Evolutionary conservation across 1,140 invertebrate genomes (phyloP), one percentile per base, ranked within the genome.

Genomic region (Ectropis grisescens): DNA sequence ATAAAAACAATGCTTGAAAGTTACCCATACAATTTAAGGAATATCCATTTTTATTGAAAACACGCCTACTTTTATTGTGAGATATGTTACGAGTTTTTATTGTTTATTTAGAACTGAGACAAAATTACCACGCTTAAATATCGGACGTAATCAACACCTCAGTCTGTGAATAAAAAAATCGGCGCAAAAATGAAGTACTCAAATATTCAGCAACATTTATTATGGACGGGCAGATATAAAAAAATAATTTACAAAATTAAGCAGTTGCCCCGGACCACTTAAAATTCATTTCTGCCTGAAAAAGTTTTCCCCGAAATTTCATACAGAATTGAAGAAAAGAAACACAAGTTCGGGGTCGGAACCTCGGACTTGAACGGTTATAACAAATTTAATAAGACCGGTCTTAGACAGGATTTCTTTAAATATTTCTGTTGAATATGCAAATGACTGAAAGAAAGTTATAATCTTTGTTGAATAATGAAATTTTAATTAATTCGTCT

Each of bases 401-500:
- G 49, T 51, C 46, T 60, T 53, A 54, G 46, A 44, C 47, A 51
- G 46, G 47, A 52, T 65, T 58, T 51, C 48, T 64, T 60, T 60
- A 61, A 58, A 66, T 53, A 65, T 64, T 64, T 54, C 47, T 66
- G 56, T 47, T 41, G 54, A 70, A 68, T 72, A 72, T 70, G 68
- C 66, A 69, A 72, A 72, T 70, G 47, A 48, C 52, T 51, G 38
- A 57, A 54, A 47, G 41, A 48, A 67, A 72, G 60, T 72, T 69
- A 62, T 67, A 72, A 69, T 69, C 60, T 72, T 60, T 53, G 50
- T 48, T 51, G 60, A 69, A 62, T 70, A 68, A 72, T 70, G 58
- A 64, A 72, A 66, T 59, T 68, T 65, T 68, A 72, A 72, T 72
- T 69, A 67, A 60, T 69, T 54, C 47, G 22, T 15, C 49, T 41